These are phyloP conservation scores for Neopelma chrysocephalum DNA, from an alignment of 2,797 vertebrate species.

Conservation along the genomic window DNA sequence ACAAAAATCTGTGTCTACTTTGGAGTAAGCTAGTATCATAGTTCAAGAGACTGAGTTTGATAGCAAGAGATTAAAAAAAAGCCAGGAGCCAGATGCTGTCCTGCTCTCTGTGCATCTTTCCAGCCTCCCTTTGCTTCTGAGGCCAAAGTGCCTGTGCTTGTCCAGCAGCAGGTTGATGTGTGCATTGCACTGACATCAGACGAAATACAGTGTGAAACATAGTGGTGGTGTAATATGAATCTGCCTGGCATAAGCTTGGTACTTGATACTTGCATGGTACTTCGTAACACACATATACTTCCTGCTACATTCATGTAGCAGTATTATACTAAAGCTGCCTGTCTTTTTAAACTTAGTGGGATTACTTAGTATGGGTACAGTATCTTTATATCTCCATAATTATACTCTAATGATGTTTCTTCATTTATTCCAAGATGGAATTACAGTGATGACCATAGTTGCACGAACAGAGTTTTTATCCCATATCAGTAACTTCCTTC, in stretches of 20 bases:
- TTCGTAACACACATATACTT: rapidly evolving
- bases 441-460: background rate
- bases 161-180: background rate
- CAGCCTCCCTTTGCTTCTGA: background rate
- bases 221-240: background rate
- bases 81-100: background rate
- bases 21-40: background rate
- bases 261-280: rapidly evolving
- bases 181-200: background rate
- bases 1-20: background rate
- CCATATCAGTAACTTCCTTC: background rate
- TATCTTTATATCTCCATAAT: background rate
- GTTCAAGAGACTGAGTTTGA: background rate
- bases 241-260: background rate
- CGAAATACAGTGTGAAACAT: rapidly evolving
- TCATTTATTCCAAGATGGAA: background rate
- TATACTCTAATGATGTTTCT: background rate
- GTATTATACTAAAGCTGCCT: background rate
- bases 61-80: background rate
- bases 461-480: background rate
- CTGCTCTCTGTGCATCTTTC: background rate
- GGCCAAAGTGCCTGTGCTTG: background rate
- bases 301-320: rapidly evolving
- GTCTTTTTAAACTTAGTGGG: background rate
- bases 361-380: background rate